Evolutionary conservation across 1,140 invertebrate genomes (phyloP).

Genomic region (Archivesica marissinica): DNA sequence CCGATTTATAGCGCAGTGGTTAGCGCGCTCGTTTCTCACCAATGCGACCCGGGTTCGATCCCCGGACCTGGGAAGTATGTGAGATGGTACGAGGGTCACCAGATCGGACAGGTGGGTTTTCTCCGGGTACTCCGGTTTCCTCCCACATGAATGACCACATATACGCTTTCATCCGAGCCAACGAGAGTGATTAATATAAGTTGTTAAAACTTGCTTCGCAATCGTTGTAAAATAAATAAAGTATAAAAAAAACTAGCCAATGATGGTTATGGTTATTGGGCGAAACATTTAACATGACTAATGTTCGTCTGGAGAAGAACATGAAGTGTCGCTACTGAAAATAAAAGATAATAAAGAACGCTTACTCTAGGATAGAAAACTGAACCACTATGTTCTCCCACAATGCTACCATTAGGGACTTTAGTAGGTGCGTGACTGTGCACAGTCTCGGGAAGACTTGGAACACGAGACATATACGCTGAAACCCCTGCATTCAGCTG

Average conservation of each 20-base stretch:
- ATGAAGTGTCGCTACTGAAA: neutral
- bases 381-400: neutral
- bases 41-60: too few relatives aligned
- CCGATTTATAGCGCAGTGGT: too few relatives aligned
- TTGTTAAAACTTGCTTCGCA: too few relatives aligned
- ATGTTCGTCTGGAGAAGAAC: neutral
- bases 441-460: constrained; percentile 39
- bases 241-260: neutral
- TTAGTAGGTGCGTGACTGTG: neutral
- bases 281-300: neutral
- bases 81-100: too few relatives aligned
- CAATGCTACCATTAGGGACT: neutral
- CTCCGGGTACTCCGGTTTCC: too few relatives aligned
- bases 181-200: too few relatives aligned
- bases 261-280: neutral
- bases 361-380: constrained; percentile 6
- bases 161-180: too few relatives aligned
- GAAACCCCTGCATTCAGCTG: constrained; percentile 46
- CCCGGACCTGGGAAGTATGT: too few relatives aligned
- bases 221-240: too few relatives aligned
- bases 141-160: too few relatives aligned
- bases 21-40: too few relatives aligned
- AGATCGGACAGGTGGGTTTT: too few relatives aligned
- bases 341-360: neutral
- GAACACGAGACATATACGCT: constrained; percentile 32